Percentiles rank a stretch among this genome's conserved stretches.
These are phyloP conservation scores for Cephalopterus ornatus DNA, from an alignment of 2,113 vertebrate species.

Conservation along the genomic window DNA sequence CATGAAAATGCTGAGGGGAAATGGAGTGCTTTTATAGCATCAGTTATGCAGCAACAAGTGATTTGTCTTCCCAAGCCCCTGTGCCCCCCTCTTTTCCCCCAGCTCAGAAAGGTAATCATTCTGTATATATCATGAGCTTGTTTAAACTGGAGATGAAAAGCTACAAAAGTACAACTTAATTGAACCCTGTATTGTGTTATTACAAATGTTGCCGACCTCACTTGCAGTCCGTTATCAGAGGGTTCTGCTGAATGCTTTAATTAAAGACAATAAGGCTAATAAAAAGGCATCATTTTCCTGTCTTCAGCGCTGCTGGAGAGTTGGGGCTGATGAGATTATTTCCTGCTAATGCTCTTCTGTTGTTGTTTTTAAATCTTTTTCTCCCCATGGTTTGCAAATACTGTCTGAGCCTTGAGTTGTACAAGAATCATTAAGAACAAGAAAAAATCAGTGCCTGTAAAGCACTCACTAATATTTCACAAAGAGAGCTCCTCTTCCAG, in stretches of 20 bases:
- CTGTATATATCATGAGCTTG: conserved; percentile 39
- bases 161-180: conserved; percentile 66
- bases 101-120: conserved; percentile 43
- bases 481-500: not conserved
- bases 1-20: not conserved
- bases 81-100: not conserved
- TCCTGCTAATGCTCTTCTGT: conserved; percentile 58
- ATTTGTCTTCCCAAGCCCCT: not conserved
- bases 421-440: conserved; percentile 20
- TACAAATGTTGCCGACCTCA: conserved; percentile 64
- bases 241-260: conserved; percentile 71
- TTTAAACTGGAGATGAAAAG: conserved; percentile 69
- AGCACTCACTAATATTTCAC: not conserved
- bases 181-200: conserved; percentile 69
- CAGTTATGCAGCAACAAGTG: not conserved
- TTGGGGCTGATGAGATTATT: conserved; percentile 70
- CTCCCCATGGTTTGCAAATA: conserved; percentile 63
- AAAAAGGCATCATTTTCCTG: conserved; percentile 74
- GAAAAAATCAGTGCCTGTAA: not conserved
- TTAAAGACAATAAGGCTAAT: conserved; percentile 77
- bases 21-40: not conserved
- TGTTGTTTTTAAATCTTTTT: conserved; percentile 50
- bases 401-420: conserved; percentile 10
- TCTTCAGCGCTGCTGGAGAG: conserved; percentile 68
- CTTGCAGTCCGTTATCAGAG: conserved; percentile 68